Evolutionary conservation across 2,797 vertebrate species (phyloP), one percentile per base, ranked within the genome.

Genomic region (Telmatherina bonti): DNA sequence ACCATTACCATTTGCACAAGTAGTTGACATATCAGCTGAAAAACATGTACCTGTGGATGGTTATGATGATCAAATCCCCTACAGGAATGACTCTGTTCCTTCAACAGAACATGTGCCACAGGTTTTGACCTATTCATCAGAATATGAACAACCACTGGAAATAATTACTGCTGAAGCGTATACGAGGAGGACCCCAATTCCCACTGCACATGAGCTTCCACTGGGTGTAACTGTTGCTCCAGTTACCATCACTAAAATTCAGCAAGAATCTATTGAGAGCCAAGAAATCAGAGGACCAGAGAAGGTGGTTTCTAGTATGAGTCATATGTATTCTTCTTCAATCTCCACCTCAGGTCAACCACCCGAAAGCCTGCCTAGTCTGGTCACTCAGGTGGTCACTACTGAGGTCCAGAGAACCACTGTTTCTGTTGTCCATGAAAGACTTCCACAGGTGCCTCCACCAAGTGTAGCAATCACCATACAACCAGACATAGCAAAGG

Each of bases 351-450:
- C 93, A 75, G 89, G 92, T 36, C 91, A 93, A 15, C 91, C 94
- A 81, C 82, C 94, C 84, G 87, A 92, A 81, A 87, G 80, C 33
- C 57, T 92, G 43, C 90, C 96, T 35, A 93, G 85, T 56, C 87
- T 95, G 61, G 92, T 95, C 73, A 92, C 95, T 76, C 95, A 96
- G 79, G 91, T 96, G 64, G 87, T 96, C 67, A 95, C 95, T 73
- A 93, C 94, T 71, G 96, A 96, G 70, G 89, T 95, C 63, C 90
- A 96, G 77, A 96, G 95, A 80, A 92, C 94, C 24, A 93, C 95
- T 33, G 91, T 95, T 67, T 96, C 96, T 71, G 89, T 95, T 67
- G 88, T 94, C 49, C 95, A 96, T 89, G 95, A 95, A 87, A 90
- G 88, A 86, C 69, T 93, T 35, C 89, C 93, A 75, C 85, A 92